Evolutionary conservation across 2,797 vertebrate genomes (phyloP), one percentile per base, ranked within the genome.

Genomic region (Craterocephalus amniculus): DNA sequence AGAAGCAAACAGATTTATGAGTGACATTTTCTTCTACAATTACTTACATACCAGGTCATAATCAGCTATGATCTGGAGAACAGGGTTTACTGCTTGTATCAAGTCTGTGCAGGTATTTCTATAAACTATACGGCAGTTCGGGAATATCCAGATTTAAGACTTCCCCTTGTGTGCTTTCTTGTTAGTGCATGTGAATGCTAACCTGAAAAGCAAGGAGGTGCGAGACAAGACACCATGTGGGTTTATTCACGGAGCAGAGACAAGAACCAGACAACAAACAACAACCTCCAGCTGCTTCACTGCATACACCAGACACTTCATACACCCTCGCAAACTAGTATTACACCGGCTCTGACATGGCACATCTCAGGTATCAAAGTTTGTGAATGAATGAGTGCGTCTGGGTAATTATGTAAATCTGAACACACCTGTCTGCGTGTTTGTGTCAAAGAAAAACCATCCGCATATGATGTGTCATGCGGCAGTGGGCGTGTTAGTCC

Each of bases 331-430:
- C 43, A 26, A 36, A 77, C 70, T 83, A 51, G 45, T 31, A 67
- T 79, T 81, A 77, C 70, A 76, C 27, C 6, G 55, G 22, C 76
- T 78, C 18, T 61, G 65, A 78, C 43, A 56, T 4, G 24, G 1
- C 24, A 45, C 11, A 1, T 69, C 67, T 89, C 83, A 65, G 68
- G 68, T 86, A 70, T 83, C 81, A 34, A 20, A 13, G 64, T 74
- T 55, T 83, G 49, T 72, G 43, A 74, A 80, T 72, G 63, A 78
- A 20, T 27, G 59, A 31, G 52, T 55, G 49, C 20, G 32, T 78
- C 18, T 20, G 58, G 55, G 63, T 43, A 32, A 51, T 63, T 60
- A 61, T 35, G 48, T 58, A 14, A 16, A 48, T 45, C 24, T 40
- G n/a, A 68, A 36, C 40, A 63, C 1, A 3, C 12, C n/a, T 26